phyloP scores from a whole-genome alignment of 2,113 vertebrate species.

The Ginglymostoma cirratum region DNA sequence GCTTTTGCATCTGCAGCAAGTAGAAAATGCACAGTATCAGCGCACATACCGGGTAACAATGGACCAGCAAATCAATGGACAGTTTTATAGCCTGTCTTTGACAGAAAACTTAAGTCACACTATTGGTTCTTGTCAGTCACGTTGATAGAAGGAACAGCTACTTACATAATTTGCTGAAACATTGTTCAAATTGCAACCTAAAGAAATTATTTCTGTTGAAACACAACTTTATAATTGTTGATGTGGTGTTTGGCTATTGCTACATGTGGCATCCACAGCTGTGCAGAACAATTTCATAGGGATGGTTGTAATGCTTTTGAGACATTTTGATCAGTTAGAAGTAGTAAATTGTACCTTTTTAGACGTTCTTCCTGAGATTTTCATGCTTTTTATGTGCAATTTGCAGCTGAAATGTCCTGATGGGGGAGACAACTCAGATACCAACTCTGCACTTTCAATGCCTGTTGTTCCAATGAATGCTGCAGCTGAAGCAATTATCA shows the following conservation, averaged over 20 bases:
- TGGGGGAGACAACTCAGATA: constrained; percentile 73
- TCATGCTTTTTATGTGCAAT: not conserved
- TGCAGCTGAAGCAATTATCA: constrained; percentile 94
- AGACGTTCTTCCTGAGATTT: not conserved
- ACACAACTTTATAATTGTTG: not conserved
- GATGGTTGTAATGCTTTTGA: not conserved
- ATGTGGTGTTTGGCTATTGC: not conserved
- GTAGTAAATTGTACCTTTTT: not conserved
- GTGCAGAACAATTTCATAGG: not conserved
- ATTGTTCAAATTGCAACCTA: not conserved
- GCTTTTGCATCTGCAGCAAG: not conserved
- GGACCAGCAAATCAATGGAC: not conserved
- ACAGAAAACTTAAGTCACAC: not conserved
- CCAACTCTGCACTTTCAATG: constrained; percentile 83
- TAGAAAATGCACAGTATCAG: not conserved
- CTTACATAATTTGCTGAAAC: not conserved
- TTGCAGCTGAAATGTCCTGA: constrained; percentile 87
- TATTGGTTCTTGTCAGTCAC: not conserved
- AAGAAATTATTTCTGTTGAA: not conserved
- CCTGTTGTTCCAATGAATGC: constrained; percentile 98
- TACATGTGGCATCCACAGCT: not conserved
- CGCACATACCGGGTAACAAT: not conserved
- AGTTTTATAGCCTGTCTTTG: not conserved
- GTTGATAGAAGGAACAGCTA: not conserved
- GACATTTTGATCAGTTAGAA: not conserved